Conservation (phyloP, 2,113 vertebrate genomes). For the Geococcyx californianus region DNA sequence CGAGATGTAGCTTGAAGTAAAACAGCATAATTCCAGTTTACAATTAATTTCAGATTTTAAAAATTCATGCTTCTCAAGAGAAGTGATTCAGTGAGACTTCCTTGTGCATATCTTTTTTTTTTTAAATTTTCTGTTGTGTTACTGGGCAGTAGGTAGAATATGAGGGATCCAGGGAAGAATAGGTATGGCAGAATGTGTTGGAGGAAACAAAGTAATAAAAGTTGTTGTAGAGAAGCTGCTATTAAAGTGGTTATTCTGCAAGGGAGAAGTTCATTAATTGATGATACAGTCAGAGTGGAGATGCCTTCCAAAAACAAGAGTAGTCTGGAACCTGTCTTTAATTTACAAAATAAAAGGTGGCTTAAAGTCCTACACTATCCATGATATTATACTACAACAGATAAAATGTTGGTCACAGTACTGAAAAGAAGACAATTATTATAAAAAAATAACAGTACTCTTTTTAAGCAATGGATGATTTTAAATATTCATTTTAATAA, state of each 20-base stretch:
- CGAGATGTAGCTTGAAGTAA: not conserved
- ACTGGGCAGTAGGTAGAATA: not conserved
- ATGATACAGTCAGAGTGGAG: not conserved
- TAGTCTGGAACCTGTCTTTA: not conserved
- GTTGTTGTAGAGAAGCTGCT: not conserved
- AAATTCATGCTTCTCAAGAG: not conserved
- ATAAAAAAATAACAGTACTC: not conserved
- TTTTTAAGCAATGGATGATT: conserved; percentile 16
- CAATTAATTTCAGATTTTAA: not conserved
- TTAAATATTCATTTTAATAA: conserved; percentile 64
- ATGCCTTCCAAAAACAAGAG: not conserved
- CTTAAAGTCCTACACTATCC: not conserved
- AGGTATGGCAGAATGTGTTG: not conserved
- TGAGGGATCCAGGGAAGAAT: not conserved
- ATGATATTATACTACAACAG: not conserved
- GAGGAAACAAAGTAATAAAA: not conserved
- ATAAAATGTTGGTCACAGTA: not conserved
- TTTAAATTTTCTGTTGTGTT: not conserved
- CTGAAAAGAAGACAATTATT: not conserved
- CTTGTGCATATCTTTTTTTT: not conserved
- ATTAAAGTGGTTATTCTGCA: not conserved
- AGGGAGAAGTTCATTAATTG: not conserved
- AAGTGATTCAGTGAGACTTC: not conserved
- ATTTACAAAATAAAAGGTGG: not conserved
- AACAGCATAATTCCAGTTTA: not conserved